A percentile compares a stretch with the other conserved stretches of the same genome.
These are phyloP conservation scores for Cololabis saira DNA, from an alignment of 2,113 vertebrate genomes.

Conservation along the genomic window DNA sequence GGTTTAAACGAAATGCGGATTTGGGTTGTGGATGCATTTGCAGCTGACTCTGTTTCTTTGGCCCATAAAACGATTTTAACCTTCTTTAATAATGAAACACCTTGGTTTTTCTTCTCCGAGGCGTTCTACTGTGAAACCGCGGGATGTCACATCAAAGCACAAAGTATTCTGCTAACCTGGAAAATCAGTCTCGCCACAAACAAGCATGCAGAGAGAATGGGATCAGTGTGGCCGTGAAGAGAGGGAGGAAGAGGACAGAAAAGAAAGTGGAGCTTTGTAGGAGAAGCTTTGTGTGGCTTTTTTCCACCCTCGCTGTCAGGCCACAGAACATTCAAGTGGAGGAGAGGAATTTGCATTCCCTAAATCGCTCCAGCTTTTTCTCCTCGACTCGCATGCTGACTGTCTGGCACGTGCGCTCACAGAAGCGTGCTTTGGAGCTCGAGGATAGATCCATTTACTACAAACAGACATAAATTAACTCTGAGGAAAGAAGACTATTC, in stretches of 20 bases:
- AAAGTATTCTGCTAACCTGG: constrained; percentile 40
- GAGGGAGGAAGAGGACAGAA: constrained; percentile 32
- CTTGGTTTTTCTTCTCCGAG: constrained; percentile 43
- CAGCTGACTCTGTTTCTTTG: constrained; percentile 25
- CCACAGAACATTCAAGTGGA: constrained; percentile 57
- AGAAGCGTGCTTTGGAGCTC: background rate
- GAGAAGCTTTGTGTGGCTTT: constrained; percentile 57
- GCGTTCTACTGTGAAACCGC: constrained; percentile 16
- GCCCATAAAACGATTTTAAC: constrained; percentile 27
- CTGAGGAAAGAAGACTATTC: background rate
- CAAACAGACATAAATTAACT: background rate
- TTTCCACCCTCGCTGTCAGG: constrained; percentile 53
- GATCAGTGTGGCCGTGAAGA: constrained; percentile 57
- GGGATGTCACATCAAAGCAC: constrained; percentile 66
- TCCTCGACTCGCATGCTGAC: constrained; percentile 6
- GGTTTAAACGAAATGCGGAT: constrained; percentile 2
- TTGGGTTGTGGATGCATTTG: background rate
- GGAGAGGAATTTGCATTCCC: constrained; percentile 69
- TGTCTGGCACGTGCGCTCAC: background rate
- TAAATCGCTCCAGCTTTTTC: constrained; percentile 31
- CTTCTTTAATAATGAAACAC: constrained; percentile 46
- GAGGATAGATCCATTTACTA: background rate
- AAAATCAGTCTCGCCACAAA: constrained; percentile 49
- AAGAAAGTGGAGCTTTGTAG: constrained; percentile 66
- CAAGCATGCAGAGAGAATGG: constrained; percentile 60